Evolutionary conservation across 2,797 vertebrate genomes (phyloP), one percentile per base, ranked within the genome.

Genomic region (Loris lydekkerianus): DNA sequence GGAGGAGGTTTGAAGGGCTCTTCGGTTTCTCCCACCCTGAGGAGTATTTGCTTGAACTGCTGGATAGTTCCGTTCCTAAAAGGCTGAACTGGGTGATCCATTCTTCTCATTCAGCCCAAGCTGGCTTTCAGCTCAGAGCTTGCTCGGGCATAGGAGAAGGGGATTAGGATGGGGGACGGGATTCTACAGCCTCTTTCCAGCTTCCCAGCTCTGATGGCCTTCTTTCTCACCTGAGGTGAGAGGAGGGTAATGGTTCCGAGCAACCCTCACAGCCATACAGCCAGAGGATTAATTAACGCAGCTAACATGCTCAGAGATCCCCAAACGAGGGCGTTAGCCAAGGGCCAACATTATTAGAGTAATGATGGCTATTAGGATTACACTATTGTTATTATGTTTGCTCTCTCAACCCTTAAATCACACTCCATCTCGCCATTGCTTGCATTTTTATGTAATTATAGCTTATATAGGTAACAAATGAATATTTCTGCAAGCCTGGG

Each of bases 381-480:
- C 13, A 18, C 96, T 96, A 91, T 94, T 96, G 96, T 97, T 97
- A 96, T 97, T 97, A 97, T 94, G 86, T 97, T 97, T 96, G 97
- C 96, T 97, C 97, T 97, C 93, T 96, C 97, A 97, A 97, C 97
- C 96, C 96, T 97, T 97, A 96, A 97, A 97, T 97, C 96, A 97
- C 97, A 89, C 95, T 97, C 91, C 90, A 96, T 95, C 97, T 96
- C 27, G 2, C 25, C 43, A 95, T 94, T 63, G 43, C 95, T 95
- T 89, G 93, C 80, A 65, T 96, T 97, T 96, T 96, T 97, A 95
- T 97, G 97, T 97, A 97, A 98, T 98, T 97, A 97, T 97, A 96
- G 97, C 95, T 97, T 97, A 95, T 97, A 97, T 97, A 98, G 97
- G 97, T 97, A 98, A 97, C 97, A 97, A 97, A 97, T 94, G 97